These are phyloP conservation scores for Drosophila austrosaltans DNA, from an alignment of 2,888 invertebrate genomes.

Conservation along the genomic window DNA sequence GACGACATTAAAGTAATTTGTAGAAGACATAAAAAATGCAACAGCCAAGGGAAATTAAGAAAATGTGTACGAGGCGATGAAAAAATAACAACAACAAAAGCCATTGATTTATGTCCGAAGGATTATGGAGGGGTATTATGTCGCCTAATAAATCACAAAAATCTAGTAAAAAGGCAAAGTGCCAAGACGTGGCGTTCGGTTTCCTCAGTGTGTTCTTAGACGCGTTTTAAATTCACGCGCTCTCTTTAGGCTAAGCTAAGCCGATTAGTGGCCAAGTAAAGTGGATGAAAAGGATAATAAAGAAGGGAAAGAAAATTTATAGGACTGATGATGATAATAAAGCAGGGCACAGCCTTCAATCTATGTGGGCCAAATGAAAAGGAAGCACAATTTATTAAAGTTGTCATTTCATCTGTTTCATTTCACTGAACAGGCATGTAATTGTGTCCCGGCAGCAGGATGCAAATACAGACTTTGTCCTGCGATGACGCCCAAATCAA, in stretches of 20 bases:
- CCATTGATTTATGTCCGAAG: slow-evolving; percentile 39
- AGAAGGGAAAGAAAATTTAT: not conserved
- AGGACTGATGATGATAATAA: slow-evolving; percentile 31
- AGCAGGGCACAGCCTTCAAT: not conserved
- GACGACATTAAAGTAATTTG: slow-evolving; percentile 59
- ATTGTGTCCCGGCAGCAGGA: too few species aligned
- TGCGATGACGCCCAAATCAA: slow-evolving; percentile 49
- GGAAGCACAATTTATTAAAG: slow-evolving; percentile 13
- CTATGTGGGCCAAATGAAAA: slow-evolving; percentile 2
- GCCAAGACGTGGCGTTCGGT: not conserved
- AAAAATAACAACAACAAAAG: slow-evolving; percentile 19
- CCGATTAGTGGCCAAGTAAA: slow-evolving; percentile 43
- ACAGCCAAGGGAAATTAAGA: slow-evolving; percentile 31
- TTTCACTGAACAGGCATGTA: slow-evolving; percentile 8
- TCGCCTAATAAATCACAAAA: slow-evolving; percentile 47
- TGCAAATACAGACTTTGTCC: slow-evolving; percentile 2
- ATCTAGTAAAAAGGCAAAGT: slow-evolving; percentile 1
- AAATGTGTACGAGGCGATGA: slow-evolving; percentile 29
- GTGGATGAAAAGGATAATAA: slow-evolving; percentile 43
- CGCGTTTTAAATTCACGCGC: slow-evolving; percentile 41
- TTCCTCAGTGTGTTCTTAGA: slow-evolving; percentile 16
- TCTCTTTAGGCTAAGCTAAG: slow-evolving; percentile 33
- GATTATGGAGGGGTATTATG: slow-evolving; percentile 23
- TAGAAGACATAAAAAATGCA: slow-evolving; percentile 43
- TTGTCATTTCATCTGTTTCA: slow-evolving; percentile 23